These are phyloP conservation scores for Fragum whitleyi DNA, from an alignment of 2,888 invertebrate species.

Conservation along the genomic window DNA sequence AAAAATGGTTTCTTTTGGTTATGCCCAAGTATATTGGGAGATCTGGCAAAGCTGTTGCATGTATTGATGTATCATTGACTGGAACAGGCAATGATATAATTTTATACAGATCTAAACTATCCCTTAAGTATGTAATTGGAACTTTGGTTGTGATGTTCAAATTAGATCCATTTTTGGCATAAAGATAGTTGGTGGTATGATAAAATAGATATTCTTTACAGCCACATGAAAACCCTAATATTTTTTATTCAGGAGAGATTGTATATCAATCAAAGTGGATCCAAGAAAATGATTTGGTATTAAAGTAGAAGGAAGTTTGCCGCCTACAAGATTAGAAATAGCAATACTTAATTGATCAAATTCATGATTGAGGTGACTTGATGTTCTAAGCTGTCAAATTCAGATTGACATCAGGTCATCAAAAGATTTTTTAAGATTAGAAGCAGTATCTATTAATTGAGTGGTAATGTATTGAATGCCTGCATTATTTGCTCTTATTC, in stretches of 20 bases:
- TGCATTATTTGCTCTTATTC: conserved; percentile 6
- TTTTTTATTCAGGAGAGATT: conserved; percentile 14
- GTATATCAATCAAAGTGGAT: conserved; percentile 21
- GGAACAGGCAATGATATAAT: conserved; percentile 54
- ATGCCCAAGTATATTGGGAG: conserved; percentile 43
- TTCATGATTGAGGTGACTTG: conserved; percentile 27
- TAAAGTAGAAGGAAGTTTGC: conserved; percentile 34
- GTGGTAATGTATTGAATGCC: conserved; percentile 16
- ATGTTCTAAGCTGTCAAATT: neutral
- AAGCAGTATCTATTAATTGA: neutral
- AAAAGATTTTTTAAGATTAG: conserved; percentile 8
- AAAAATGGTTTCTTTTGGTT: conserved; percentile 48
- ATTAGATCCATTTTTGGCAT: conserved; percentile 13
- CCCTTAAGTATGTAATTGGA: conserved; percentile 5
- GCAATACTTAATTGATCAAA: conserved; percentile 30
- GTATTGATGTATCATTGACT: conserved; percentile 48
- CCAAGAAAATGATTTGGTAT: conserved; percentile 18
- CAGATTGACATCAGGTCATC: conserved; percentile 2
- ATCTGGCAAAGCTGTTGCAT: too few relatives aligned
- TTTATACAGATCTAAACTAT: conserved; percentile 33
- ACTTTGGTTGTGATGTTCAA: conserved; percentile 39
- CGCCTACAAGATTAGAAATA: conserved; percentile 29
- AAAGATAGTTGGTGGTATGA: neutral
- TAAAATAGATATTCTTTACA: conserved; percentile 15
- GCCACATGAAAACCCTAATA: conserved; percentile 38